phyloP scores from a whole-genome alignment of 2,888 invertebrate species.

The Norana najaformis region DNA sequence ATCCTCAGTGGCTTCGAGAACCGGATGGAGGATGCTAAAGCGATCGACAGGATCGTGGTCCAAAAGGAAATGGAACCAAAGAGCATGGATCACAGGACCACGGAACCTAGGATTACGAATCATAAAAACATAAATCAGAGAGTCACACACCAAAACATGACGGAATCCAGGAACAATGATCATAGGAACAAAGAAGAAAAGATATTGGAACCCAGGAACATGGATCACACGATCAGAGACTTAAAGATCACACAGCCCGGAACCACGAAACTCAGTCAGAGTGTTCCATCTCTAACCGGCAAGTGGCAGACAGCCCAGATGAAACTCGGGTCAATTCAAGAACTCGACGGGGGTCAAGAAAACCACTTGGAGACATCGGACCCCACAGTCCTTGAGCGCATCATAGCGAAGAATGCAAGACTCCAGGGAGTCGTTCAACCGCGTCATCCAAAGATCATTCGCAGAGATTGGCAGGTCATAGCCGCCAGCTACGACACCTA shows the following conservation, averaged over 20 bases:
- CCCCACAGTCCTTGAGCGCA: not conserved
- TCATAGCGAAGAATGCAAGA: not conserved
- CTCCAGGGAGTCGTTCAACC: not conserved
- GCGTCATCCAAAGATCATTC: not conserved
- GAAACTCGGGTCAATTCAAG: not conserved
- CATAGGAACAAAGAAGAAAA: not conserved
- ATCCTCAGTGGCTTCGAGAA: not conserved
- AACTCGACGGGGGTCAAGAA: not conserved
- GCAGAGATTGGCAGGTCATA: constrained; percentile 33
- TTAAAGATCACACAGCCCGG: too few species aligned
- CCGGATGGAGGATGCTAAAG: not conserved
- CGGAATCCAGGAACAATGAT: too few species aligned
- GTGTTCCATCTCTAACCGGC: too few species aligned
- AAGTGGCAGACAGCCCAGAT: too few species aligned
- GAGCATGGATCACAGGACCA: not conserved
- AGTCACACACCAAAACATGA: too few species aligned
- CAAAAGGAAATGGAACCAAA: not conserved
- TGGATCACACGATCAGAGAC: too few species aligned
- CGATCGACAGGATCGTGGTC: not conserved
- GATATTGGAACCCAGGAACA: not conserved
- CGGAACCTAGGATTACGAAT: too few species aligned
- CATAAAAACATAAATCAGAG: too few species aligned
- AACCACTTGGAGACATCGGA: not conserved
- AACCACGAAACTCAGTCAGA: not conserved
- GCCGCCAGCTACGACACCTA: constrained; percentile 3